phyloP scores from a whole-genome alignment of 2,797 vertebrate species.

The Pseudopleuronectes americanus region DNA sequence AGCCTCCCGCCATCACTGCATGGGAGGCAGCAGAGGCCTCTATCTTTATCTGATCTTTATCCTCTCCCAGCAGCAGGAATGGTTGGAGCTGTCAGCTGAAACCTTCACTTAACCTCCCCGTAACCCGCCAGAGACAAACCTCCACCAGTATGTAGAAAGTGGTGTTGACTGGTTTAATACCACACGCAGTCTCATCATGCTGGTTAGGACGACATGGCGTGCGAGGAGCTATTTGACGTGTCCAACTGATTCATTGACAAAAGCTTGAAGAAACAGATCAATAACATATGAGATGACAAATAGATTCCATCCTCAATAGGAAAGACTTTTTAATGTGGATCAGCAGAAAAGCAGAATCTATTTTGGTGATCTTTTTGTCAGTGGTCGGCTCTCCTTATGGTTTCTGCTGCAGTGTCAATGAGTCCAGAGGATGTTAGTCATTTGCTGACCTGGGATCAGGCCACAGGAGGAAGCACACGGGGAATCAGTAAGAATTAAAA shows the following conservation, averaged over 20 bases:
- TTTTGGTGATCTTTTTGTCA: slow-evolving; percentile 7
- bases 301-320: background rate
- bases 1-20: slow-evolving; percentile 35
- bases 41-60: slow-evolving; percentile 73
- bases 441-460: slow-evolving; percentile 42
- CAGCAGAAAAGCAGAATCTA: slow-evolving; percentile 4
- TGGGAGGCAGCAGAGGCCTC: slow-evolving; percentile 37
- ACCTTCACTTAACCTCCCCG: slow-evolving; percentile 60
- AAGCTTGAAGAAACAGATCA: slow-evolving; percentile 11
- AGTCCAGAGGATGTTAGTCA: slow-evolving; percentile 39
- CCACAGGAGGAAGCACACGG: slow-evolving; percentile 20
- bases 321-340: slow-evolving; percentile 17
- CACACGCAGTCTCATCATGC: background rate
- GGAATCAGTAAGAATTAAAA: slow-evolving; percentile 26
- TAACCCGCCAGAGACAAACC: slow-evolving; percentile 27
- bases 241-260: slow-evolving; percentile 14
- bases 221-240: slow-evolving; percentile 9
- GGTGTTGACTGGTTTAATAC: slow-evolving; percentile 7
- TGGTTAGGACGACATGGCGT: background rate
- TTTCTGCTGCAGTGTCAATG: slow-evolving; percentile 13
- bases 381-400: background rate
- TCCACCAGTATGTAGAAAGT: background rate
- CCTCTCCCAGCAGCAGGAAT: slow-evolving; percentile 48
- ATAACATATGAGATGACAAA: slow-evolving; percentile 21
- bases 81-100: slow-evolving; percentile 56